Percentiles rank a stretch among this genome's conserved stretches.
These are phyloP conservation scores for Alcis repandata DNA, from an alignment of 2,888 invertebrate species.

Conservation along the genomic window DNA sequence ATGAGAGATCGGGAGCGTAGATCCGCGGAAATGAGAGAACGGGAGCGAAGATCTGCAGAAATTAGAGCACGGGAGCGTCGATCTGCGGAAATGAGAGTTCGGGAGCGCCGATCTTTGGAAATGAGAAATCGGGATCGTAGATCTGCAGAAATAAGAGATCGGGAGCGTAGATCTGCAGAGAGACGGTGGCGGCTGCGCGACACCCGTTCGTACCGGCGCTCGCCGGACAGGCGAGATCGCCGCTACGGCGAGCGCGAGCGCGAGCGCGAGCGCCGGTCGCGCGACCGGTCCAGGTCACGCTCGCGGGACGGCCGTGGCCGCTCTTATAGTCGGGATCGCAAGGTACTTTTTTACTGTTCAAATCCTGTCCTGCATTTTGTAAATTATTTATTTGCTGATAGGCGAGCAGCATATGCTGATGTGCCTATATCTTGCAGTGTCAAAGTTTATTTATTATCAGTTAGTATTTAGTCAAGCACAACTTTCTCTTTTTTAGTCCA, in stretches of 20 bases:
- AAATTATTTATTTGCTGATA: background rate
- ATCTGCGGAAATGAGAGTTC: slow-evolving; percentile 51
- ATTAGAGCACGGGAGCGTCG: slow-evolving; percentile 54
- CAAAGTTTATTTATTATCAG: too few relatives aligned
- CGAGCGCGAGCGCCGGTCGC: slow-evolving; percentile 59
- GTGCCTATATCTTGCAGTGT: too few relatives aligned
- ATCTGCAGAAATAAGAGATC: slow-evolving; percentile 48
- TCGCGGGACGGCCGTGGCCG: slow-evolving; percentile 51
- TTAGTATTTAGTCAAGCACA: too few relatives aligned
- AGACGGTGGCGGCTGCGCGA: slow-evolving; percentile 20
- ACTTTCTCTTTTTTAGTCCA: too few relatives aligned
- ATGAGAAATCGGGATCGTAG: too few relatives aligned
- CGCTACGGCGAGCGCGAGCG: slow-evolving; percentile 56
- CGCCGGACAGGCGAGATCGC: slow-evolving; percentile 39
- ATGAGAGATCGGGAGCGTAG: slow-evolving; percentile 53
- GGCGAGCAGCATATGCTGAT: too few relatives aligned
- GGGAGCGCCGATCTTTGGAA: too few relatives aligned
- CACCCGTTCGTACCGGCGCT: slow-evolving; percentile 47
- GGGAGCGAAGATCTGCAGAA: slow-evolving; percentile 34
- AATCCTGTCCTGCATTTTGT: background rate
- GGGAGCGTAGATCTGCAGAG: slow-evolving; percentile 46
- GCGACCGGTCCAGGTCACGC: slow-evolving; percentile 48
- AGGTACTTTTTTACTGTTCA: slow-evolving; percentile 51
- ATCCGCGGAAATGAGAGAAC: slow-evolving; percentile 56
- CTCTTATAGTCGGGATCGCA: slow-evolving; percentile 50